Conservation (phyloP, 1,140 invertebrate species). For the Acromyrmex charruanus region DNA sequence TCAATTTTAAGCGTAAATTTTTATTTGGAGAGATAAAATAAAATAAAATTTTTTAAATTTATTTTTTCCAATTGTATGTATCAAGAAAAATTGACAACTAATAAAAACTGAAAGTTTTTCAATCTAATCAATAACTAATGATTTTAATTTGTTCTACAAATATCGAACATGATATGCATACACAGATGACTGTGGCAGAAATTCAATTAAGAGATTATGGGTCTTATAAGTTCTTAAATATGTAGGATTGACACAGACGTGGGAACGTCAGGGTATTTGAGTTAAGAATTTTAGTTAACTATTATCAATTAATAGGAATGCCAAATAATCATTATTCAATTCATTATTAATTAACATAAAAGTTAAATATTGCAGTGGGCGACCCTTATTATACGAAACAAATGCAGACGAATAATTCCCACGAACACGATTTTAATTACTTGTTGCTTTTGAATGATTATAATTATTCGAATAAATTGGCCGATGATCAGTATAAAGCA, state of each 20-base stretch:
- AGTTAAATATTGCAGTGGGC: neutral
- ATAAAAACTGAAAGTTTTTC: neutral
- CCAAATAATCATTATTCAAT: slow-evolving; percentile 9
- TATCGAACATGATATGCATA: neutral
- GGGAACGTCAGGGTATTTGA: neutral
- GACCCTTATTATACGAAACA: neutral
- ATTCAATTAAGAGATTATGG: slow-evolving; percentile 16
- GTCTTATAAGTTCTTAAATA: neutral
- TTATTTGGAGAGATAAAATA: neutral
- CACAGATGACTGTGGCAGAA: neutral
- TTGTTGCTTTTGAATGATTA: slow-evolving; percentile 31
- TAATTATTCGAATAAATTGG: slow-evolving; percentile 10
- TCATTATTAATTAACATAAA: neutral
- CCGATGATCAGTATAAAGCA: neutral
- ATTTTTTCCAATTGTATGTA: neutral
- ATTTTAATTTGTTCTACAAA: neutral
- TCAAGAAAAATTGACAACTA: neutral
- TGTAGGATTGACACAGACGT: neutral
- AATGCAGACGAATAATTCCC: neutral
- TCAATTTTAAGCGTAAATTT: neutral
- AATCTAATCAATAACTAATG: neutral
- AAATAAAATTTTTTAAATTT: neutral
- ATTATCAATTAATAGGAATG: neutral
- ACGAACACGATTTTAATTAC: slow-evolving; percentile 25
- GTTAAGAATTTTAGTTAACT: neutral